These are phyloP conservation scores for Cassiopea xamachana DNA, from an alignment of 30 jellyfish, hydroid and myxozoan genomes.

Conservation along the genomic window DNA sequence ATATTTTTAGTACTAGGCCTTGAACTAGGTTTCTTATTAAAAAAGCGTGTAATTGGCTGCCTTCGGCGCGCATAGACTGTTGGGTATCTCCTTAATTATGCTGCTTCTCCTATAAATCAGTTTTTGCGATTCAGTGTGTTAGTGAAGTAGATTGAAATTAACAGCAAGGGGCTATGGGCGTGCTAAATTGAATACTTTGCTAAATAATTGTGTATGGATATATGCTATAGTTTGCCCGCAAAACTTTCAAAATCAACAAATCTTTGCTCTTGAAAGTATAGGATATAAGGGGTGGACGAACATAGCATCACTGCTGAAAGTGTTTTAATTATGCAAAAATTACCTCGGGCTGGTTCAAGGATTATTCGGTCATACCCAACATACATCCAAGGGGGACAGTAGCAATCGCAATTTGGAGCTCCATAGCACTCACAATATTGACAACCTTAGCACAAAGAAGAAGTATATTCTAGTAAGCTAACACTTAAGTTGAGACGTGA, in stretches of 20 bases:
- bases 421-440: slow-evolving; percentile 82
- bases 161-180: slow-evolving; percentile 12
- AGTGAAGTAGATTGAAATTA: background rate
- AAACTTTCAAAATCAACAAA: too few species aligned
- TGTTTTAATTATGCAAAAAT: slow-evolving; percentile 24
- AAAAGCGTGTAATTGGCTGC: too few species aligned
- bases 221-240: background rate
- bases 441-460: slow-evolving; percentile 64
- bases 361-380: slow-evolving; percentile 85
- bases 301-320: background rate
- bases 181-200: background rate
- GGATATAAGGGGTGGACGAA: background rate
- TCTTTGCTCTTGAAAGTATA: too few species aligned
- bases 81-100: background rate
- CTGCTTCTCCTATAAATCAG: background rate
- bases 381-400: slow-evolving; percentile 97
- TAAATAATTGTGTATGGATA: background rate
- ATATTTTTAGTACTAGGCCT: too few species aligned
- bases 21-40: too few species aligned
- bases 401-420: slow-evolving; percentile 76
- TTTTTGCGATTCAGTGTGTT: background rate
- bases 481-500: background rate
- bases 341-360: slow-evolving; percentile 89
- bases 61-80: too few species aligned
- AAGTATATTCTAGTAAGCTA: background rate